Evolutionary conservation across 2,797 vertebrate species (phyloP).

Genomic region (Cyclura pinguis): DNA sequence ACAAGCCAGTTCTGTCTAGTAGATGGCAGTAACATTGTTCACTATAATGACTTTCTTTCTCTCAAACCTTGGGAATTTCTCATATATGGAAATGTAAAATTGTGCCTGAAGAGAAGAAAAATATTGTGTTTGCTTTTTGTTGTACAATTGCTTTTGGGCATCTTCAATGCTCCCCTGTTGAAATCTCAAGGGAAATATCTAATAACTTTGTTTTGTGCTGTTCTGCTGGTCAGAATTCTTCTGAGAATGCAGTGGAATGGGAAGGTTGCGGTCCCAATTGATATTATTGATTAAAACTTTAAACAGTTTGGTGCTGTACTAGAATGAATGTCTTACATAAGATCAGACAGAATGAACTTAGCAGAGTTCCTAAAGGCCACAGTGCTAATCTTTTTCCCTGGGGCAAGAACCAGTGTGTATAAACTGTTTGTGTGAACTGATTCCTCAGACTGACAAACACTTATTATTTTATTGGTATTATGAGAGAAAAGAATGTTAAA

Average conservation of each 20-base stretch:
- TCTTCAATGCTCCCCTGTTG: not conserved
- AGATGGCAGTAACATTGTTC: constrained; percentile 9
- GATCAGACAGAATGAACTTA: not conserved
- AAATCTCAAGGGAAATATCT: not conserved
- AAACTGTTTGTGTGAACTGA: not conserved
- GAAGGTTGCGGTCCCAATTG: not conserved
- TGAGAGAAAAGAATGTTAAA: not conserved
- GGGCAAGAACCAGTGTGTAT: not conserved
- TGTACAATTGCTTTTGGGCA: not conserved
- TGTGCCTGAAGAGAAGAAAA: not conserved
- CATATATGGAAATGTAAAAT: not conserved
- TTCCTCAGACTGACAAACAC: not conserved
- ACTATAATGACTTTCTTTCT: not conserved
- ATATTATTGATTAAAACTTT: not conserved
- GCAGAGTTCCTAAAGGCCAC: not conserved
- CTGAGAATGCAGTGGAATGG: not conserved
- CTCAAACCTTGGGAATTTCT: not conserved
- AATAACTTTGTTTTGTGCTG: not conserved
- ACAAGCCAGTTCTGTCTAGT: not conserved
- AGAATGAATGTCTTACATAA: not conserved
- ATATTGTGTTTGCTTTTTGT: not conserved
- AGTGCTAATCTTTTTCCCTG: not conserved
- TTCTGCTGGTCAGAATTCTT: not conserved
- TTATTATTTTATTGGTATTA: not conserved
- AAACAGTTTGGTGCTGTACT: not conserved